These are phyloP conservation scores for honey bee (Apis mellifera) DNA, from an alignment of 1,140 invertebrate species.

Conservation along the genomic window DNA sequence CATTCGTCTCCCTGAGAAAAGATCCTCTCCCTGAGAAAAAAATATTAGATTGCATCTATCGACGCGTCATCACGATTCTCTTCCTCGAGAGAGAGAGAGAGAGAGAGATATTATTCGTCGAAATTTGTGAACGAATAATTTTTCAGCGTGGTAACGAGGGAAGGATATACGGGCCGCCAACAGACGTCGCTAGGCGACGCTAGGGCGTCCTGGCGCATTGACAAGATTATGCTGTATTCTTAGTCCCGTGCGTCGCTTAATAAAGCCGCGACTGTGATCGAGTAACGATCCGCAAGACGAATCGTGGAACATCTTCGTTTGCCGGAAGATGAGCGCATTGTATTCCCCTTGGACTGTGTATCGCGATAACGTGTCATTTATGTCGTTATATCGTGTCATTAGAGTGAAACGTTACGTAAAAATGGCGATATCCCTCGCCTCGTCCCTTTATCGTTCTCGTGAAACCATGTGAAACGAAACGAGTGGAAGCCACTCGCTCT, in stretches of 20 bases:
- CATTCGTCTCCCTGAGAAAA: no score
- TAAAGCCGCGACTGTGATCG: not conserved
- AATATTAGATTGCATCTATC: no score
- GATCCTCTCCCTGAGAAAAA: no score
- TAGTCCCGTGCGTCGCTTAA: not conserved
- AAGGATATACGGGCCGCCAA: no score
- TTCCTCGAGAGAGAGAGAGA: no score
- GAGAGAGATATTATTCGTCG: no score
- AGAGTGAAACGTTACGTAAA: not conserved
- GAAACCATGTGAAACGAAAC: not conserved
- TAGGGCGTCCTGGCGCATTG: slow-evolving; percentile 27
- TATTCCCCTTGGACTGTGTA: not conserved
- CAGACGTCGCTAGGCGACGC: not conserved
- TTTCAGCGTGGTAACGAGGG: not conserved
- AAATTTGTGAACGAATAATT: no score
- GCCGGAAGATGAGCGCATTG: not conserved
- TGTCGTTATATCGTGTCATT: not conserved
- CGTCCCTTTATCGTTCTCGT: not conserved
- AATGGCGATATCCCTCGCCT: no score
- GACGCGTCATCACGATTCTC: no score
- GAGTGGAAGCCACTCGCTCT: no score
- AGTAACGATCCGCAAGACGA: not conserved
- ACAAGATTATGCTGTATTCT: slow-evolving; percentile 36
- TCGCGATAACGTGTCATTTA: not conserved
- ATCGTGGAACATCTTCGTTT: no score